Conservation (phyloP, 2,113 vertebrate genomes). For the Pollimyrus isidori region DNA sequence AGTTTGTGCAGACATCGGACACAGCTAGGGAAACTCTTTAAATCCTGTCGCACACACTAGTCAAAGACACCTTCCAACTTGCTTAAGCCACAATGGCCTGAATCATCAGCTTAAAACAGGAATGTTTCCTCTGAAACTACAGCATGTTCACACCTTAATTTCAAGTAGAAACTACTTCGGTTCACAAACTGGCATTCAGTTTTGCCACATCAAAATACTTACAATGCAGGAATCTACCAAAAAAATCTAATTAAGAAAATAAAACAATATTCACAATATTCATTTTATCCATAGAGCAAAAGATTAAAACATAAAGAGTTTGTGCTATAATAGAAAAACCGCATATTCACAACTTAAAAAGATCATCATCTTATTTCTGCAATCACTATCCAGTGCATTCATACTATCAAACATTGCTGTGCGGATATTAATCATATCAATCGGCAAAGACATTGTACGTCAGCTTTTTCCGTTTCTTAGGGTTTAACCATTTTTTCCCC, state of each 20-base stretch:
- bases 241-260: conserved; percentile 55
- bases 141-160: neutral
- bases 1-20: neutral
- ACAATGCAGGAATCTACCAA: conserved; percentile 69
- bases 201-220: conserved; percentile 56
- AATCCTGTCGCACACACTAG: neutral
- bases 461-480: neutral
- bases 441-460: neutral
- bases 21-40: neutral
- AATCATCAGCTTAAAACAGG: neutral
- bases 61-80: neutral
- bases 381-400: conserved; percentile 29
- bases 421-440: neutral
- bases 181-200: neutral
- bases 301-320: conserved; percentile 67
- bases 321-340: conserved; percentile 83
- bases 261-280: conserved; percentile 32
- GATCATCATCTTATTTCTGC: neutral
- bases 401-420: conserved; percentile 46
- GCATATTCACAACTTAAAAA: neutral
- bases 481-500: neutral
- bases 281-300: conserved; percentile 57
- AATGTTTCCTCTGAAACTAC: neutral
- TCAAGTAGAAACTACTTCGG: conserved; percentile 20
- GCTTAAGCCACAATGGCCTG: neutral